These are phyloP conservation scores for Batillaria attramentaria DNA, from an alignment of 1,140 invertebrate genomes.

Conservation along the genomic window DNA sequence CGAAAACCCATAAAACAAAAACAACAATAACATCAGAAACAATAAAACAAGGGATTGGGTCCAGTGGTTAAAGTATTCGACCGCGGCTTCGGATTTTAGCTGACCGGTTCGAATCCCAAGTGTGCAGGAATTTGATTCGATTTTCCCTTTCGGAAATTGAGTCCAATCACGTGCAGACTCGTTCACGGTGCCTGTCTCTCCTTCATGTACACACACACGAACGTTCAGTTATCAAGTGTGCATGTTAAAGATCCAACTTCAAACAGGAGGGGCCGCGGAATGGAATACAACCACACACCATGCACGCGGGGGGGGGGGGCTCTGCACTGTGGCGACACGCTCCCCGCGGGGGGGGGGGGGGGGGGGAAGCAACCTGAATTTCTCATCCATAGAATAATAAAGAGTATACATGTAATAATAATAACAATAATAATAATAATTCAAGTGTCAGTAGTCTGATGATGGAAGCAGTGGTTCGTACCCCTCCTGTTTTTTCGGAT, in stretches of 20 bases:
- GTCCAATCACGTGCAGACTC: too few relatives aligned
- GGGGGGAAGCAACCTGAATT: not conserved
- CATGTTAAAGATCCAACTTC: not conserved
- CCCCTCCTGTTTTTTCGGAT: not conserved
- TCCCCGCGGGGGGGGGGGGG: not conserved
- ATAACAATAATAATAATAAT: not conserved
- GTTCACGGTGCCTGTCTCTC: too few relatives aligned
- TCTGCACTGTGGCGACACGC: not conserved
- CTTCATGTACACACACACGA: not conserved
- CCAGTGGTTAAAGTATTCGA: too few relatives aligned
- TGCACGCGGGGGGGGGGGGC: slow-evolving; percentile 11
- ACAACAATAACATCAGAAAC: too few relatives aligned
- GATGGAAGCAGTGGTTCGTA: not conserved
- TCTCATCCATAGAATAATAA: not conserved
- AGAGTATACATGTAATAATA: not conserved
- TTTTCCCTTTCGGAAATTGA: too few relatives aligned
- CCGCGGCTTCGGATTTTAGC: too few relatives aligned
- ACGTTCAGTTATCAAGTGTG: not conserved
- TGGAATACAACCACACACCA: too few relatives aligned
- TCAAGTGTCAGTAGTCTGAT: not conserved
- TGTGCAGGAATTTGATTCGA: too few relatives aligned
- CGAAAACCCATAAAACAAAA: too few relatives aligned
- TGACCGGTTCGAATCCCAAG: too few relatives aligned
- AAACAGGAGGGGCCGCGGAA: not conserved
- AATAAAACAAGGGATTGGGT: too few relatives aligned